Conservation (phyloP, 2,113 vertebrate species). For the Larimichthys polyactis region DNA sequence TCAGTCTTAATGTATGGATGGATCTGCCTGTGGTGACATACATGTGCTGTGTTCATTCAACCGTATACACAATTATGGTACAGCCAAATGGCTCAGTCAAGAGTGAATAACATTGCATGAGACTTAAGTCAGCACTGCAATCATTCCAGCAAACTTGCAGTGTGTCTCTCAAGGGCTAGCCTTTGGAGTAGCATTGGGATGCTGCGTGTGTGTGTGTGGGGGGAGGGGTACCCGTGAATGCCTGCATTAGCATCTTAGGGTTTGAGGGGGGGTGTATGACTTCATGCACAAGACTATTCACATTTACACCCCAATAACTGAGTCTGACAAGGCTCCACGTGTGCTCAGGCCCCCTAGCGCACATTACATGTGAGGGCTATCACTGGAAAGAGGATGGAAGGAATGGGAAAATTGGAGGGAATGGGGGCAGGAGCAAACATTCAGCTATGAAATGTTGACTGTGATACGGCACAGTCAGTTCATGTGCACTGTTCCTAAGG, state of each 20-base stretch:
- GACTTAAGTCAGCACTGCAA: constrained; percentile 23
- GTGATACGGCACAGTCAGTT: no score
- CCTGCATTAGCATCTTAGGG: constrained; percentile 28
- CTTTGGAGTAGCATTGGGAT: background rate
- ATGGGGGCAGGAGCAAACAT: background rate
- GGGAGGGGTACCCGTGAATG: background rate
- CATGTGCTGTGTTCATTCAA: constrained; percentile 41
- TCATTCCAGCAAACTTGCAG: constrained; percentile 30
- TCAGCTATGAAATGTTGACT: background rate
- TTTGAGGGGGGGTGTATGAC: constrained; percentile 3
- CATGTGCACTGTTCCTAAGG: background rate
- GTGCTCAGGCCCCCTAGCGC: constrained; percentile 3
- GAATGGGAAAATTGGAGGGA: background rate
- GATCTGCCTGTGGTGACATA: constrained; percentile 22
- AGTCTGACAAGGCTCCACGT: constrained; percentile 52
- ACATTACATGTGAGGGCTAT: constrained; percentile 26
- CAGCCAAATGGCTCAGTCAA: constrained; percentile 39
- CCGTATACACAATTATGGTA: constrained; percentile 24
- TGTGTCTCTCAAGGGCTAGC: constrained; percentile 8
- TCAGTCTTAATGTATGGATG: background rate
- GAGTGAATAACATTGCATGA: constrained; percentile 33
- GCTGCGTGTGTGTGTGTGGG: constrained; percentile 14
- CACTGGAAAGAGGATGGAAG: constrained; percentile 5
- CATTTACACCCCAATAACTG: constrained; percentile 48
- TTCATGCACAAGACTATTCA: constrained; percentile 23